These are phyloP conservation scores for Palythoa grandis DNA, from an alignment of 92 coral and sea anemone genomes.

Conservation along the genomic window DNA sequence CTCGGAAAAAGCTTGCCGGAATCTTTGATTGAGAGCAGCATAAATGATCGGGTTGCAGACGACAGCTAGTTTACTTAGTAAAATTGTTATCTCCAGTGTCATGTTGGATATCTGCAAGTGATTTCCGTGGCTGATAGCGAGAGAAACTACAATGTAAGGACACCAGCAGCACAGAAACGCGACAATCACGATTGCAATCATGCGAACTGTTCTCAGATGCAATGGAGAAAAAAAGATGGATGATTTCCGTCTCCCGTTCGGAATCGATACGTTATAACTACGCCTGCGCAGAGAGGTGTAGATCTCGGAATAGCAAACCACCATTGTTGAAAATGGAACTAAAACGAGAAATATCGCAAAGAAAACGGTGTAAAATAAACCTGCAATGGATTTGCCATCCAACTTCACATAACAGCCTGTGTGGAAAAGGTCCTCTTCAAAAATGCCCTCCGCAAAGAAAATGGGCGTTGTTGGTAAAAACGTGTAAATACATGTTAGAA, in stretches of 20 bases:
- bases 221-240: conserved; percentile 52
- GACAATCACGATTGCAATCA: conserved; percentile 73
- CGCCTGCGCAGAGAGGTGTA: conserved; percentile 70
- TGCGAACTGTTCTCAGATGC: conserved; percentile 83
- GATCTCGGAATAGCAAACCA: conserved; percentile 72
- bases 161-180: conserved; percentile 83
- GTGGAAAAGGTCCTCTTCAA: conserved; percentile 74
- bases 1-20: conserved; percentile 73
- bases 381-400: conserved; percentile 36
- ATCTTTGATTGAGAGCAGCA: conserved; percentile 88
- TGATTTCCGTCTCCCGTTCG: conserved; percentile 47
- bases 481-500: conserved; percentile 70
- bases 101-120: conserved; percentile 48
- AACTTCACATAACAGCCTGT: conserved; percentile 84
- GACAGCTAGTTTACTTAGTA: conserved; percentile 77
- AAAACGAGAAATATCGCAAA: conserved; percentile 69
- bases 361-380: conserved; percentile 63
- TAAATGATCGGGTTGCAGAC: conserved; percentile 82
- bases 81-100: conserved; percentile 69
- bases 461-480: conserved; percentile 71
- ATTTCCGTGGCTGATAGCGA: conserved; percentile 67
- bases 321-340: conserved; percentile 77
- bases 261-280: conserved; percentile 43
- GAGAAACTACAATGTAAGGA: conserved; percentile 69
- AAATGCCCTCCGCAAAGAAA: conserved; percentile 63